phyloP scores from a whole-genome alignment of 2,888 invertebrate genomes.

The Branchipolynoe longqiensis region DNA sequence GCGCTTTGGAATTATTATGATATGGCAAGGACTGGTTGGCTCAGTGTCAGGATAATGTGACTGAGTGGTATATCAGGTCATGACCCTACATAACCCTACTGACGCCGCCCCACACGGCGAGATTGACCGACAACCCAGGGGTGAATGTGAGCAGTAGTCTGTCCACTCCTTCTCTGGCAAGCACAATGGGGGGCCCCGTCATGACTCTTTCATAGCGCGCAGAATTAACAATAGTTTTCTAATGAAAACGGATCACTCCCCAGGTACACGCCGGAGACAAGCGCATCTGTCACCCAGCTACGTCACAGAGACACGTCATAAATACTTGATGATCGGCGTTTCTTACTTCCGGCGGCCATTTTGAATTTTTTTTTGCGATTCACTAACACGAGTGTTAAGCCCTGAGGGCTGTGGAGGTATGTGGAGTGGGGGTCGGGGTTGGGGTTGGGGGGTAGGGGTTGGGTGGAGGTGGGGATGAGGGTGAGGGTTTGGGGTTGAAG shows the following conservation, averaged over 20 bases:
- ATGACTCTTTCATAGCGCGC: constrained; percentile 25
- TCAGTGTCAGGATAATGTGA: too few species aligned
- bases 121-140: too few species aligned
- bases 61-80: too few species aligned
- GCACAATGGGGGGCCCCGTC: background rate
- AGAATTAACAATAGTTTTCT: constrained; percentile 55
- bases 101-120: too few species aligned
- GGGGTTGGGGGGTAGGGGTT: background rate
- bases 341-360: constrained; percentile 40
- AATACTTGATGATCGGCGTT: constrained; percentile 52
- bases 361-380: too few species aligned
- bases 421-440: background rate
- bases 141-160: background rate
- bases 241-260: constrained; percentile 49
- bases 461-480: too few species aligned
- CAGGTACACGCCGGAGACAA: constrained; percentile 17
- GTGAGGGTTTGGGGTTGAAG: too few species aligned
- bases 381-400: constrained; percentile 28
- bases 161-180: background rate
- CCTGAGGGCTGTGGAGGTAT: background rate
- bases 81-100: too few species aligned
- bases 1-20: too few species aligned
- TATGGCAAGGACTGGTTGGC: too few species aligned
- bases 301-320: constrained; percentile 30
- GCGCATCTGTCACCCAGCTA: constrained; percentile 42